Percentiles rank a stretch among this genome's conserved stretches.
Evolutionary conservation across 2,888 invertebrate genomes (phyloP).

Genomic region (Calliopum simillimum): DNA sequence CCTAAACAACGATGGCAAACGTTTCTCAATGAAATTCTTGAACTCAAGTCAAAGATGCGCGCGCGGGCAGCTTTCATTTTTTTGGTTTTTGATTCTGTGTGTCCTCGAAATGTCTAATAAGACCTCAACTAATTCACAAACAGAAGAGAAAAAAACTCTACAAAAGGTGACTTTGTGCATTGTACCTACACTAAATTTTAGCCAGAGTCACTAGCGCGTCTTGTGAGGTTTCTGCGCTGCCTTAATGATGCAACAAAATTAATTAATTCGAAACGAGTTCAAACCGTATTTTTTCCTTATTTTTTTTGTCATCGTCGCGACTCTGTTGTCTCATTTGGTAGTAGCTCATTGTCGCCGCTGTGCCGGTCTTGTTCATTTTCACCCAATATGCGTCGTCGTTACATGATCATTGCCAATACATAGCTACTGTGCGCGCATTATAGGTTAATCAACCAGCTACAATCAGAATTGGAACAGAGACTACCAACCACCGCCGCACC

Average conservation of each 20-base stretch:
- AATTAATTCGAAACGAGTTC: conserved; percentile 63
- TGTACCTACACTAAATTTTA: too few species aligned
- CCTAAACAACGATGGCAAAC: conserved; percentile 43
- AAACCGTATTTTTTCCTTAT: conserved; percentile 47
- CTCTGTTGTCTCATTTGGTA: conserved; percentile 13
- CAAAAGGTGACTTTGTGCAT: conserved; percentile 41
- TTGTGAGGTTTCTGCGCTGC: conserved; percentile 48
- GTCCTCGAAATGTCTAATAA: conserved; percentile 61
- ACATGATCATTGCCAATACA: conserved; percentile 3
- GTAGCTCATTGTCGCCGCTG: conserved; percentile 49
- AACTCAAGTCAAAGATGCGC: conserved; percentile 39
- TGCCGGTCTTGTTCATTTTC: conserved; percentile 40
- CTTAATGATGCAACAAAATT: conserved; percentile 49
- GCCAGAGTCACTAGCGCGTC: conserved; percentile 42
- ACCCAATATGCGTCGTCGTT: conserved; percentile 32
- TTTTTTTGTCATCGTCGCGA: conserved; percentile 47
- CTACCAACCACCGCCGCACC: too few species aligned
- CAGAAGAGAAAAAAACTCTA: conserved; percentile 29
- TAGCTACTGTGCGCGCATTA: not conserved
- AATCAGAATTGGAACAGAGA: conserved; percentile 45
- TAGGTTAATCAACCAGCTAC: conserved; percentile 55
- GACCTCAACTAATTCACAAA: conserved; percentile 54
- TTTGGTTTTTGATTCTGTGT: conserved; percentile 56
- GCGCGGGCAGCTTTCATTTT: conserved; percentile 30
- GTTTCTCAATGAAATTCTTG: conserved; percentile 61